Evolutionary conservation across 2,888 invertebrate species (phyloP), one percentile per base, ranked within the genome.

Genomic region (Mystacides longicornis): DNA sequence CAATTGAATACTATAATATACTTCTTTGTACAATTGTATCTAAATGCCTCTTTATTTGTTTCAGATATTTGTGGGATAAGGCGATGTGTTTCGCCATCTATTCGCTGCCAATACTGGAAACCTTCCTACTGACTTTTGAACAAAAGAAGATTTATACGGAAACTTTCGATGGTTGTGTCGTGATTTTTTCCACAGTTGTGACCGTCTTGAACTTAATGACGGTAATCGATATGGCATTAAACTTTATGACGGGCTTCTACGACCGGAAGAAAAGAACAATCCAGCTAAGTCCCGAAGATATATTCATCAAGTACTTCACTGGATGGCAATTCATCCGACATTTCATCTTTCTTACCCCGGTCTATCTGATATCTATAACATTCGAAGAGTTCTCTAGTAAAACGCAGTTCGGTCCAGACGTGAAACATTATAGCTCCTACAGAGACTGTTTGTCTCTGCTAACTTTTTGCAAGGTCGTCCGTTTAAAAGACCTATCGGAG

Each of bases 221-320:
- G 4, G 20, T 19, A 7, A n/a, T 3, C 21, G 55, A 55, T 37
- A 50, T 55, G n/a, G 19, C 45, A 14, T 23, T 55, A 1, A 55
- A 55, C 46, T 55, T 55, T 16, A 21, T 9, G 14, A 55, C 55
- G 4, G 55, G 55, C 11, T 55, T 31, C 22, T 55, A 55, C 21
- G 54, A 54, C 16, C 22, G 11, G 9, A 47, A 49, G 16, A 49
- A 19, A 21, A 49, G 43, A 49, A 49, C 19, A 1, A 45, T 54
- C 1, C 16, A n/a, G 3, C 42, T 54, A n/a, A 18, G 22, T 14
- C 7, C 9, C 11, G 42, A 19, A 4, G 31, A 33, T 11, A 54
- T 54, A 2, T 37, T 27, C 19, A 23, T 18, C 11, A 3, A 16
- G 14, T 22, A 54, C 4, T 54, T 49, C 19, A n/a, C 48, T 11